Percentiles rank a stretch among this genome's conserved stretches.
These are phyloP conservation scores for Xerus rutilus DNA, from an alignment of 2,797 vertebrate genomes.

Conservation along the genomic window DNA sequence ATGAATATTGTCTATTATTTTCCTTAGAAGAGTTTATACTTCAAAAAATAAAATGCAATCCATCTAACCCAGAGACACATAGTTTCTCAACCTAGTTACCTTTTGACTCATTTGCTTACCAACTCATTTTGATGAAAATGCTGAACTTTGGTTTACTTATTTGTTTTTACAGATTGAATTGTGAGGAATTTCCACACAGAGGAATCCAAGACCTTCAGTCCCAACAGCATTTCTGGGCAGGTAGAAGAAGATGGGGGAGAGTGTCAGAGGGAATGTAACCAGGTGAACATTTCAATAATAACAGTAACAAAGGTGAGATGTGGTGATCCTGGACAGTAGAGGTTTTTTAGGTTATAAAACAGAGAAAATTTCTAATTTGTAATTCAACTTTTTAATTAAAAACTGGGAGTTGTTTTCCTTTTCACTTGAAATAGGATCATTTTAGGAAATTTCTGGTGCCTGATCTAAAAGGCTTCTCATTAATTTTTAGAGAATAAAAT, in stretches of 20 bases:
- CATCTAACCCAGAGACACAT: constrained; percentile 31
- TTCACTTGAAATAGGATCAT: constrained; percentile 56
- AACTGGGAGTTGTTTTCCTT: constrained; percentile 24
- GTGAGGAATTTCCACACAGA: constrained; percentile 66
- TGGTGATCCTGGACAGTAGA: neutral
- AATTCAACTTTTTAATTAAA: constrained; percentile 61
- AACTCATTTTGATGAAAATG: constrained; percentile 60
- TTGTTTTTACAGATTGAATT: constrained; percentile 72
- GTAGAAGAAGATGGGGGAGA: neutral
- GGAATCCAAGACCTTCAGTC: constrained; percentile 58
- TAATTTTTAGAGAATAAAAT: constrained; percentile 67
- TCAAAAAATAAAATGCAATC: constrained; percentile 48
- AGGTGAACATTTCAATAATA: constrained; percentile 22
- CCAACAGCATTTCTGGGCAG: constrained; percentile 48
- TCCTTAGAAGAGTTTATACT: neutral
- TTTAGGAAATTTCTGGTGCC: constrained; percentile 58
- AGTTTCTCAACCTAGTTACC: neutral
- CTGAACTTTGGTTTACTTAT: constrained; percentile 63
- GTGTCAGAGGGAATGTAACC: neutral
- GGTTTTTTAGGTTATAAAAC: constrained; percentile 44
- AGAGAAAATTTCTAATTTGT: constrained; percentile 45
- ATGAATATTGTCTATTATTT: constrained; percentile 23
- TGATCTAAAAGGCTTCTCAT: constrained; percentile 35
- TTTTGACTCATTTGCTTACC: neutral
- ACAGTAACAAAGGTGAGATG: constrained; percentile 30